Conservation (phyloP, 2,797 vertebrate species). For the Ctenosaura bakeri region DNA sequence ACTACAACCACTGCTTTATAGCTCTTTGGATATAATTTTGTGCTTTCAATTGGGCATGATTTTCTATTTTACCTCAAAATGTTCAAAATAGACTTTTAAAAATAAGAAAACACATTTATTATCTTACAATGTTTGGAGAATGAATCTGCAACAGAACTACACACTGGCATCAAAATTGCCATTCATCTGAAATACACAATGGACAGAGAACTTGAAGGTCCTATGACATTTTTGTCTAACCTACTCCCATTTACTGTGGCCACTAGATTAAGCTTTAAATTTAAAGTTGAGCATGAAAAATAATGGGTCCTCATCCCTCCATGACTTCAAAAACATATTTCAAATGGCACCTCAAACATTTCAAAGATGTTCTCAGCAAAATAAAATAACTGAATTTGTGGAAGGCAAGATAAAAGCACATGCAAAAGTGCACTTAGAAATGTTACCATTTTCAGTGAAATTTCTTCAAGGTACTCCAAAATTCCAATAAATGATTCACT, state of each 20-base stretch:
- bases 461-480: background rate
- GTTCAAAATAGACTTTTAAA: slow-evolving; percentile 36
- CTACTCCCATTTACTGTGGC: background rate
- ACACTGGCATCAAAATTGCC: slow-evolving; percentile 29
- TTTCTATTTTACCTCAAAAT: slow-evolving; percentile 19
- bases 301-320: no score
- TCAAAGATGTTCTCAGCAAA: background rate
- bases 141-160: background rate
- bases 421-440: background rate
- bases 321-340: background rate
- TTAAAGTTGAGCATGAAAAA: background rate
- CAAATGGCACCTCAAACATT: background rate
- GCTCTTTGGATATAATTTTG: slow-evolving; percentile 11
- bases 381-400: background rate
- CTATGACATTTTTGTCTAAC: no score
- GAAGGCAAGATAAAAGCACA: background rate
- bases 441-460: background rate
- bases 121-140: background rate
- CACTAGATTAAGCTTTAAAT: background rate
- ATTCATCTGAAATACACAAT: background rate
- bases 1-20: slow-evolving; percentile 21
- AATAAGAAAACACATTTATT: background rate
- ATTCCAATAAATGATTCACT: background rate
- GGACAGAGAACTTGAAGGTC: background rate
- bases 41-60: background rate